Percentiles rank a stretch among this genome's conserved stretches.
Evolutionary conservation across 2,797 vertebrate species (phyloP).

Genomic region (Uromys caudimaculatus): DNA sequence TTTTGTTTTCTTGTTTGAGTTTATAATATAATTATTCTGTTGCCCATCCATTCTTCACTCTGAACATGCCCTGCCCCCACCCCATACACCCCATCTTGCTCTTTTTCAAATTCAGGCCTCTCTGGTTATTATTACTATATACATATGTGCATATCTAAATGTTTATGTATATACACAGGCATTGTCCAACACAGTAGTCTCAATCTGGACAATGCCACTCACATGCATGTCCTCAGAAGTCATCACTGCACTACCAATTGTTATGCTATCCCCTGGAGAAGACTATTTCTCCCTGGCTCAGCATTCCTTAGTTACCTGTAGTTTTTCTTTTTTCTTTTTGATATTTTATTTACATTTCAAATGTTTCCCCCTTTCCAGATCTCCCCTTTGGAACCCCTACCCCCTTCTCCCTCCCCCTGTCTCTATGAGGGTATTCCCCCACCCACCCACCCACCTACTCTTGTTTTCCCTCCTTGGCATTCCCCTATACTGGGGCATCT

Average conservation of each 20-base stretch:
- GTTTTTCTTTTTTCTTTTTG: conserved; percentile 53
- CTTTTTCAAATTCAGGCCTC: background rate
- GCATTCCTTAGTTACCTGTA: background rate
- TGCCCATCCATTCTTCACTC: background rate
- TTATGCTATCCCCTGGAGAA: too few relatives aligned
- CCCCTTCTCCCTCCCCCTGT: too few relatives aligned
- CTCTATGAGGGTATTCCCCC: too few relatives aligned
- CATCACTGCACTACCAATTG: background rate
- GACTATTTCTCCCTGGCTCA: background rate
- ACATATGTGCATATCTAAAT: background rate
- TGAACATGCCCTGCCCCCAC: background rate
- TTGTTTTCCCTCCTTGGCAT: too few relatives aligned
- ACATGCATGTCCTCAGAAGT: background rate
- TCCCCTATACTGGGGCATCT: too few relatives aligned
- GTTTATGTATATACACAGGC: background rate
- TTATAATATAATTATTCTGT: background rate
- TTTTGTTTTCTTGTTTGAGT: background rate
- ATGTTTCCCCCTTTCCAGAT: too few relatives aligned
- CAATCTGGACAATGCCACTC: background rate
- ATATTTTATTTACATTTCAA: too few relatives aligned
- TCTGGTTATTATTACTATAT: background rate
- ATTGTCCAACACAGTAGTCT: background rate
- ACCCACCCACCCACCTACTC: too few relatives aligned
- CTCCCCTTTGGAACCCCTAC: too few relatives aligned
- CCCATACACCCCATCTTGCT: background rate